Percentiles rank a stretch among this genome's conserved stretches.
Evolutionary conservation across 2,113 vertebrate genomes (phyloP).

Genomic region (Artemisiospiza belli): DNA sequence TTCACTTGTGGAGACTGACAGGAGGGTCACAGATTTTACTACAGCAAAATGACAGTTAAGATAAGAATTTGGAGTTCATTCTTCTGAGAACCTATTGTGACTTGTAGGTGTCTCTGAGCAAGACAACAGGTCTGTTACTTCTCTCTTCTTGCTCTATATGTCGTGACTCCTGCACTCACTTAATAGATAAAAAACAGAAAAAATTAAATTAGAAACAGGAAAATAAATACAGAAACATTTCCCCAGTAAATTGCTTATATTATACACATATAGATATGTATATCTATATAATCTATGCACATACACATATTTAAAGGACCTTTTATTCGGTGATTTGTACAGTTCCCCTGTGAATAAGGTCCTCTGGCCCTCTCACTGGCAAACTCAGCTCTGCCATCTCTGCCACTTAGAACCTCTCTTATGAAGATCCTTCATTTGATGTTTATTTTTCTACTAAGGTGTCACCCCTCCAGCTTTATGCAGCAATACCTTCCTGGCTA

Average conservation of each 20-base stretch:
- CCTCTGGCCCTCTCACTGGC: neutral
- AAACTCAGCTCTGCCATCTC: neutral
- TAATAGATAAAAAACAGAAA: neutral
- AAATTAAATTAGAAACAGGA: neutral
- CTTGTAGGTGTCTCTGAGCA: neutral
- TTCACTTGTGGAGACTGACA: neutral
- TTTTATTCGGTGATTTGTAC: neutral
- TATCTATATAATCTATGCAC: no score
- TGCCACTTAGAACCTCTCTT: neutral
- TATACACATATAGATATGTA: neutral
- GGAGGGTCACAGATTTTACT: neutral
- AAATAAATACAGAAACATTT: neutral
- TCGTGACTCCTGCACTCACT: neutral
- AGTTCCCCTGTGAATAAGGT: neutral
- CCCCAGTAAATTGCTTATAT: neutral
- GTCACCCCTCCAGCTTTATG: neutral
- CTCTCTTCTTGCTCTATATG: neutral
- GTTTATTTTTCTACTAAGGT: neutral
- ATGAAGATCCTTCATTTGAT: neutral
- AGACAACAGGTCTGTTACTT: neutral
- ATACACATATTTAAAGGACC: neutral
- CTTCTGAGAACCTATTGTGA: neutral
- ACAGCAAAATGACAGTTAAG: neutral
- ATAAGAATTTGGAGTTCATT: neutral
- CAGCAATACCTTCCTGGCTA: neutral